Evolutionary conservation across 2,113 vertebrate genomes (phyloP).

Genomic region (Bufo gargarizans): DNA sequence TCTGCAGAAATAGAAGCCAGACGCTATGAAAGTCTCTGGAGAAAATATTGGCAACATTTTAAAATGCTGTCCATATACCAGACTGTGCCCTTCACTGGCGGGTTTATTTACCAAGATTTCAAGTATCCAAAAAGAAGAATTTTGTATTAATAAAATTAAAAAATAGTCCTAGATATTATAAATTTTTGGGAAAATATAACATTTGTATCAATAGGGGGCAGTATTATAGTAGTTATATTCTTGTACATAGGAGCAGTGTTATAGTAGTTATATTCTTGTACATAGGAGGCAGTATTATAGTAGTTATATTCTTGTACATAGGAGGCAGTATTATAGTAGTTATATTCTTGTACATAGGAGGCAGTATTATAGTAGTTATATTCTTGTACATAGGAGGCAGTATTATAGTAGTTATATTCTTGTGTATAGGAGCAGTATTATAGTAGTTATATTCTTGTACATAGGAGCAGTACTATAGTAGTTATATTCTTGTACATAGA

Average conservation of each 20-base stretch:
- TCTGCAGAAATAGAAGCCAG: conserved; percentile 34
- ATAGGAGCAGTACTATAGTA: neutral
- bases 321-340: too few relatives aligned
- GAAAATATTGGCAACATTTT: neutral
- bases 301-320: neutral
- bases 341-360: too few relatives aligned
- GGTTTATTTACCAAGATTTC: neutral
- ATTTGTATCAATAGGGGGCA: neutral
- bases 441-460: conserved; percentile 2
- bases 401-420: conserved; percentile 7
- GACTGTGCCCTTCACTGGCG: conserved; percentile 26
- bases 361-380: too few relatives aligned
- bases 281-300: neutral
- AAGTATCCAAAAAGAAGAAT: neutral
- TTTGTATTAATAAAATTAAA: too few relatives aligned
- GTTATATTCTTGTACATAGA: neutral
- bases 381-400: neutral
- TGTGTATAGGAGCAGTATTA: neutral
- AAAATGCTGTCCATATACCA: neutral
- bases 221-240: conserved; percentile 6
- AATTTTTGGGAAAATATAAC: neutral
- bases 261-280: conserved; percentile 12
- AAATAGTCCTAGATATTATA: too few relatives aligned
- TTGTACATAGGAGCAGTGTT: neutral
- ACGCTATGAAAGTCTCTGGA: neutral